phyloP scores from a whole-genome alignment of 2,113 vertebrate genomes.

The Noctilio leporinus region DNA sequence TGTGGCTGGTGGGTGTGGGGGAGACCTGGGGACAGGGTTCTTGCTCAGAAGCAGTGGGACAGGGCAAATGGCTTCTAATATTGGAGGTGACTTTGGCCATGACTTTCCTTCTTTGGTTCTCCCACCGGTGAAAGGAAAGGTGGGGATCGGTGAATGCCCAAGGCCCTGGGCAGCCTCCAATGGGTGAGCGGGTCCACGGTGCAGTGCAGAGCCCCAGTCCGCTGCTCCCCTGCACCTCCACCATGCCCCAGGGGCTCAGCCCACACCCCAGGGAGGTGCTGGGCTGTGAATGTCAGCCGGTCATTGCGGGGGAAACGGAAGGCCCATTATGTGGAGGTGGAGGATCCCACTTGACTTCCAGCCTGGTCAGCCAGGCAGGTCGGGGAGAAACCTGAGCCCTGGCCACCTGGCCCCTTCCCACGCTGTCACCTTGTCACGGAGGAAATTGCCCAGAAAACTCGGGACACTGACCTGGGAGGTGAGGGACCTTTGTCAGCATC shows the following conservation, averaged over 20 bases:
- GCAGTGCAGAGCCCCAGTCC: accelerated
- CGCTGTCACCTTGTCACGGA: accelerated
- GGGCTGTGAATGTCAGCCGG: neutral
- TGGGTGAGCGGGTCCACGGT: neutral
- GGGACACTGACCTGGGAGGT: neutral
- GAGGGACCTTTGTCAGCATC: neutral
- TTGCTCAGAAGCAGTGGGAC: neutral
- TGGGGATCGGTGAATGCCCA: no score
- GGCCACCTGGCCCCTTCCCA: neutral
- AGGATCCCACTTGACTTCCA: neutral
- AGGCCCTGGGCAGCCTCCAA: neutral
- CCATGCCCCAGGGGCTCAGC: neutral
- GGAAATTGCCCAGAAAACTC: neutral
- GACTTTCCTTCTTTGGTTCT: neutral
- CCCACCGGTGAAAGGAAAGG: neutral
- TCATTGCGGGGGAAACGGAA: accelerated
- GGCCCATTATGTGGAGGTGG: neutral
- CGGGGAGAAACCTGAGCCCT: neutral
- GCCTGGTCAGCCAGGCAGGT: neutral
- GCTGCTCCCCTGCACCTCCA: accelerated
- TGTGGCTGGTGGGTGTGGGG: neutral
- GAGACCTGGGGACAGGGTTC: neutral
- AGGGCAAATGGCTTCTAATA: neutral
- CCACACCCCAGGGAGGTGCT: neutral
- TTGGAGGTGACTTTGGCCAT: neutral